A percentile compares a stretch with the other conserved stretches of the same genome.
These are phyloP conservation scores for Hydrochoerus hydrochaeris DNA, from an alignment of 2,113 vertebrate genomes.

Conservation along the genomic window DNA sequence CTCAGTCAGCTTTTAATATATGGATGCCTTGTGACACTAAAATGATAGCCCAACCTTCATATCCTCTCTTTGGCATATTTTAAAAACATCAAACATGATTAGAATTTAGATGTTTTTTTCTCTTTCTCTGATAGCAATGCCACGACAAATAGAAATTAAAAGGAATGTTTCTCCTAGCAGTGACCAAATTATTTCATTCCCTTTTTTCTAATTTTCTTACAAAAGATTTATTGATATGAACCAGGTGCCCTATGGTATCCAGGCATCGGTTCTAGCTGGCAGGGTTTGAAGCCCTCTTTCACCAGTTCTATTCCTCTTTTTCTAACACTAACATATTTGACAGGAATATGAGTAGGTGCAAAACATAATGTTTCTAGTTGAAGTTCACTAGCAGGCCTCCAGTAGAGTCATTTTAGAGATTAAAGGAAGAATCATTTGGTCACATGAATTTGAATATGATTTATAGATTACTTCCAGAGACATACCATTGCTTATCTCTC, in stretches of 20 bases:
- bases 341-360: constrained; percentile 76
- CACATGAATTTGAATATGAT: constrained; percentile 84
- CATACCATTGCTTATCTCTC: constrained; percentile 84
- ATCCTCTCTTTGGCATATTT: neutral
- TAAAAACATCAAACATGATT: constrained; percentile 15
- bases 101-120: constrained; percentile 17
- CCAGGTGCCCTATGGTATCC: neutral
- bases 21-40: neutral
- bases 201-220: constrained; percentile 57
- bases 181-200: constrained; percentile 40
- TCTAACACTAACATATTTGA: constrained; percentile 75
- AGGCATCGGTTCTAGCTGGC: neutral
- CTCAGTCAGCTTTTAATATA: neutral
- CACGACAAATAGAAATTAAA: neutral
- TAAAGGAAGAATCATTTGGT: constrained; percentile 84
- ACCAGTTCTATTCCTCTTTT: constrained; percentile 57
- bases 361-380: constrained; percentile 80
- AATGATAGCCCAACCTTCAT: neutral
- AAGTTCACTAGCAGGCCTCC: constrained; percentile 73
- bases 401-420: constrained; percentile 80
- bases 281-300: constrained; percentile 59
- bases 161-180: constrained; percentile 43
- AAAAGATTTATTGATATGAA: constrained; percentile 47
- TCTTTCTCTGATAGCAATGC: constrained; percentile 17
- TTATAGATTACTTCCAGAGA: constrained; percentile 85